Conservation (phyloP, 2,113 vertebrate species). For the Murina feae region DNA sequence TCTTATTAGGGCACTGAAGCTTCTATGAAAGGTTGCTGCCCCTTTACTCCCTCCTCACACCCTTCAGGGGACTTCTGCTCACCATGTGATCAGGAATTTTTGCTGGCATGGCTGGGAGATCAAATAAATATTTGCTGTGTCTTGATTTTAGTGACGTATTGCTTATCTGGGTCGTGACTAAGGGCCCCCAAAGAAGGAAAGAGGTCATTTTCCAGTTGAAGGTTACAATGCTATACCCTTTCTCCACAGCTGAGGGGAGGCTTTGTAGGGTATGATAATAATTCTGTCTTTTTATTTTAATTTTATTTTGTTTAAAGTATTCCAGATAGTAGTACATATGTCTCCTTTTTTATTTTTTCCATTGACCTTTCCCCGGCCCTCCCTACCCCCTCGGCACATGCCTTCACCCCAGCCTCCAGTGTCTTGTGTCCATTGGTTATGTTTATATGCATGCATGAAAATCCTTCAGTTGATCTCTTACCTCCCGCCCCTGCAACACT, state of each 20-base stretch:
- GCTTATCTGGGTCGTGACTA: not conserved
- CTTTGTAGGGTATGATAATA: not conserved
- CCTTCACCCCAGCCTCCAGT: too few relatives aligned
- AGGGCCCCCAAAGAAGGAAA: not conserved
- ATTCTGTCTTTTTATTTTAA: too few relatives aligned
- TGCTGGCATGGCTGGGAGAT: not conserved
- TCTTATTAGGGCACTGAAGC: not conserved
- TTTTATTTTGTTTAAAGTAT: too few relatives aligned
- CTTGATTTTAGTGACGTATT: not conserved
- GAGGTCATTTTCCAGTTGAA: not conserved
- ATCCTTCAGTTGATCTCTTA: too few relatives aligned
- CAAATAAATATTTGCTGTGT: not conserved
- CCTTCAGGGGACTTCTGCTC: not conserved
- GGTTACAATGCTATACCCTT: not conserved
- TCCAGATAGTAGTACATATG: too few relatives aligned
- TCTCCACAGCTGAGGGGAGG: not conserved
- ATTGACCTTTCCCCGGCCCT: too few relatives aligned
- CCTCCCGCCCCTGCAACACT: too few relatives aligned
- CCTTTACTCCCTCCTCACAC: rapidly evolving
- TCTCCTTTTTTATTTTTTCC: too few relatives aligned
- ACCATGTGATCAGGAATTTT: not conserved
- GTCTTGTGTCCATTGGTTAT: too few relatives aligned
- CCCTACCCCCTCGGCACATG: too few relatives aligned
- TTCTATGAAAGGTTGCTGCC: not conserved
- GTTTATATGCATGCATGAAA: too few relatives aligned